A percentile compares a stretch with the other conserved stretches of the same genome.
phyloP scores from a whole-genome alignment of 2,113 vertebrate genomes.

The Malurus melanocephalus region DNA sequence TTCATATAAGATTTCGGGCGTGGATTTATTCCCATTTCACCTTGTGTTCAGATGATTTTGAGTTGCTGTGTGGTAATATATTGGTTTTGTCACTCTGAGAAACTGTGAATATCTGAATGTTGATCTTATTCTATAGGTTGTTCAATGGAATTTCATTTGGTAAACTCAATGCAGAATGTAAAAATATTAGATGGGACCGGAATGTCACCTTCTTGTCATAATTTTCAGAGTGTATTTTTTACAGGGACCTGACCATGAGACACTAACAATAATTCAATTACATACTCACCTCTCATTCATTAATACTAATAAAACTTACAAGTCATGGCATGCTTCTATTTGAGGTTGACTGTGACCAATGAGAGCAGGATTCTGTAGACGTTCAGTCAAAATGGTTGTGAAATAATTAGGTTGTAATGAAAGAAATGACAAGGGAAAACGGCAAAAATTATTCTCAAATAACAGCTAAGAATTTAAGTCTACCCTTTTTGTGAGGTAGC shows the following conservation, averaged over 20 bases:
- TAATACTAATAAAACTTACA: constrained; percentile 1
- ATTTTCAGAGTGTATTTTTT: neutral
- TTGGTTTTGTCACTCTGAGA: neutral
- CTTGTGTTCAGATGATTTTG: neutral
- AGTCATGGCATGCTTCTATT: neutral
- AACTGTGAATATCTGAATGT: neutral
- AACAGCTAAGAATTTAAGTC: neutral
- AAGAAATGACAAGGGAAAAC: constrained; percentile 8
- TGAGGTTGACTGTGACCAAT: constrained; percentile 2
- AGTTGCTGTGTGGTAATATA: neutral
- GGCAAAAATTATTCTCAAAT: neutral
- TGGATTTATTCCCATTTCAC: neutral
- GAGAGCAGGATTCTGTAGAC: neutral
- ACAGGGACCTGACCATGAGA: neutral
- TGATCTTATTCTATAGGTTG: neutral
- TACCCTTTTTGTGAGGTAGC: neutral
- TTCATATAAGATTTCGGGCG: neutral
- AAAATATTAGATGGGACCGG: neutral
- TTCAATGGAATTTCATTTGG: neutral
- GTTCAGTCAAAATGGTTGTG: neutral
- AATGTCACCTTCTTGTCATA: neutral
- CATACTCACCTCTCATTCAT: constrained; percentile 11
- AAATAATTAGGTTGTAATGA: constrained; percentile 2
- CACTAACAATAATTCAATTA: constrained; percentile 1
- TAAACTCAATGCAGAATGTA: neutral